These are phyloP conservation scores for Troides oblongomaculatus DNA, from an alignment of 2,888 invertebrate genomes.

Conservation along the genomic window DNA sequence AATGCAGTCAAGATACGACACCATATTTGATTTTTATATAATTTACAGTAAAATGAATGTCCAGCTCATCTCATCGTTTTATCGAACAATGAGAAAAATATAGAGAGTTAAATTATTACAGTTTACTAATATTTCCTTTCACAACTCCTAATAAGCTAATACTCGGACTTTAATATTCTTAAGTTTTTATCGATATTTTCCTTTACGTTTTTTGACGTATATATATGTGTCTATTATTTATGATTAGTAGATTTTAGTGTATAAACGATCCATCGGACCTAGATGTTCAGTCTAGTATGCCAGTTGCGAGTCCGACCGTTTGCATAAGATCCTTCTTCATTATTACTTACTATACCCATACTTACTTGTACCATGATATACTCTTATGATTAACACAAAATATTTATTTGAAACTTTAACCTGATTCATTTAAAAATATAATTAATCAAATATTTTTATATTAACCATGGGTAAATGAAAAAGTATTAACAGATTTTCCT, in stretches of 20 bases:
- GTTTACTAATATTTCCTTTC: not conserved
- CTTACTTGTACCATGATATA: not conserved
- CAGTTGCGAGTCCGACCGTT: conserved; percentile 53
- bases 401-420: too few species aligned
- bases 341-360: conserved; percentile 34
- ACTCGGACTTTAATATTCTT: not conserved
- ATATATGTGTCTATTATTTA: conserved; percentile 1
- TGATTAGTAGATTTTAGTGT: conserved; percentile 35
- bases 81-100: not conserved
- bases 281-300: conserved; percentile 65
- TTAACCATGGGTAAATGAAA: too few species aligned
- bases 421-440: too few species aligned
- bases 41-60: too few species aligned
- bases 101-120: not conserved
- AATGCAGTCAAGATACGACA: not conserved
- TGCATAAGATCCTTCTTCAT: conserved; percentile 54
- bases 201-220: not conserved
- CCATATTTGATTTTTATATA: not conserved
- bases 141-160: not conserved
- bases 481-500: too few species aligned
- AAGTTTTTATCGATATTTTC: not conserved
- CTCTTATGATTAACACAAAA: not conserved
- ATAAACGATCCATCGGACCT: conserved; percentile 50
- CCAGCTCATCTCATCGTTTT: not conserved
- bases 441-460: too few species aligned